Conservation (phyloP, 2,113 vertebrate species). For the Labeo rohita region DNA sequence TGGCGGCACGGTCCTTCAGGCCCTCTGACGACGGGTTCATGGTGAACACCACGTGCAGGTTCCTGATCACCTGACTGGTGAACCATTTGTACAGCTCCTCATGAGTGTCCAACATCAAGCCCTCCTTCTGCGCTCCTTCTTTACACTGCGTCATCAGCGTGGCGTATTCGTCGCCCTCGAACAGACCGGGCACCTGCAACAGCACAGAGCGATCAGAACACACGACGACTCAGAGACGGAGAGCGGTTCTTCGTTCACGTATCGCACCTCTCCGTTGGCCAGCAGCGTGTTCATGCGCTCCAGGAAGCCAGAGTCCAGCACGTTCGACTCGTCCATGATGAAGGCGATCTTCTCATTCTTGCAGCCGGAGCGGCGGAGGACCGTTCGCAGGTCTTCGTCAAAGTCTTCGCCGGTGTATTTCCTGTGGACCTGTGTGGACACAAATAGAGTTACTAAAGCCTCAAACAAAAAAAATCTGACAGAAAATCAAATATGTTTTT, state of each 20-base stretch:
- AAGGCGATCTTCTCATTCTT: constrained; percentile 99
- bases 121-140: constrained; percentile 98
- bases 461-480: neutral
- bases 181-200: constrained; percentile 92
- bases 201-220: neutral
- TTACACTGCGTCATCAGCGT: constrained; percentile 99
- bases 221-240: too few species aligned
- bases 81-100: constrained; percentile 99
- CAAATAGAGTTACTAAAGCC: neutral
- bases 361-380: constrained; percentile 95
- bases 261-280: constrained; percentile 93
- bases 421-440: constrained; percentile 85
- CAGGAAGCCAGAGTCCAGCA: constrained; percentile 95
- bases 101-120: constrained; percentile 96
- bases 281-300: constrained; percentile 98
- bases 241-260: too few species aligned
- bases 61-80: constrained; percentile 98
- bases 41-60: constrained; percentile 98
- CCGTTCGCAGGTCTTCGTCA: constrained; percentile 94
- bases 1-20: constrained; percentile 96
- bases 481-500: neutral
- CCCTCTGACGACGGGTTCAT: constrained; percentile 99
- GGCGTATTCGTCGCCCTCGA: constrained; percentile 97
- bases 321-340: constrained; percentile 99
- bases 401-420: constrained; percentile 99